Evolutionary conservation across 2,113 vertebrate genomes (phyloP), one percentile per base, ranked within the genome.

Genomic region (Pteruthius melanotis): DNA sequence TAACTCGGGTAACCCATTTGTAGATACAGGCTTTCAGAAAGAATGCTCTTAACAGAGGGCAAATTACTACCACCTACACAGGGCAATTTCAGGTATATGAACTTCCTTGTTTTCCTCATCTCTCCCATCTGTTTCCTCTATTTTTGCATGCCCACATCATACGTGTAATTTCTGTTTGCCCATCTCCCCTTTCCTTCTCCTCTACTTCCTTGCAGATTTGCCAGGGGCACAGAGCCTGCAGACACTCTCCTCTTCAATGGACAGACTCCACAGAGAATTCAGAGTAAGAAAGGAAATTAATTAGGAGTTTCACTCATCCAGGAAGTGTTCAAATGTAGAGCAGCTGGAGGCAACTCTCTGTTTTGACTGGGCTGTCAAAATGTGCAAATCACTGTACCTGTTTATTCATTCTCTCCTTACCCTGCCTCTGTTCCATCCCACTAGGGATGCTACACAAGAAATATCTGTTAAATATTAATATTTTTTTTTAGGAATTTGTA

Each of bases 291-390:
- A 81, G 60, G 42, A 91, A 89, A 87, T 49, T 54, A 89, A 78
- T 74, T 53, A 80, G 28, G 54, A 63, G 81, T 57, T 89, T 77
- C 72, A 80, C 53, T 91, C 80, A 72, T 39, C 63, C 63, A 64
- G 63, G 80, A 96, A 93, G 66, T 10, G 8, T 52, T 88, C 40
- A 47, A 71, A 63, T 9, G 23, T 9, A 56, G 31, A 93, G 77
- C 69, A 74, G 60, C 87, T 24, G 10, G 78, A 91, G 31, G 77
- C 59, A 83, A 87, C 22, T 69, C 54, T 24, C 31, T 56, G 40
- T 77, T 94, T 65, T 69, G 59, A 83, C 84, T 77, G 37, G 11
- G 45, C 33, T 87, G 72, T 74, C 56, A 89, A 81, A 93, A 80
- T 37, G 52, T 42, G 45, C 15, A 37, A 56, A 89, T 59, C 72